Evolutionary conservation across 1,140 invertebrate genomes (phyloP), one percentile per base, ranked within the genome.

Genomic region (Scaptodrosophila lebanonensis): DNA sequence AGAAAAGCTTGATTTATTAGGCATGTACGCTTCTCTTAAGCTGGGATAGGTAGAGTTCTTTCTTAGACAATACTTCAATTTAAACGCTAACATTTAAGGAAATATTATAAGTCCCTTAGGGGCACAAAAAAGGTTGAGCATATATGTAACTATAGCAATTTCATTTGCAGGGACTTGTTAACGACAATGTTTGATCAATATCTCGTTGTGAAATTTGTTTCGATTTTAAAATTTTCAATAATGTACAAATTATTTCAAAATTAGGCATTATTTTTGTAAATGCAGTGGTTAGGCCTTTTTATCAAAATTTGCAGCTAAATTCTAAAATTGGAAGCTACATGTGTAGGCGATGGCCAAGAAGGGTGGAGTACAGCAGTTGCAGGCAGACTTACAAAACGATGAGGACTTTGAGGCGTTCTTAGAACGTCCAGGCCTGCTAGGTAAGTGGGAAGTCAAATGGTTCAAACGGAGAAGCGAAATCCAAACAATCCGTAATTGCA

Each of bases 401-500:
- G 94, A 96, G 50, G 95, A 98, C 43, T 95, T 95, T 92, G 90
- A 91, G 32, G 93, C 93, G 70, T 90, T 96, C 53, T 56, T 97
- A 12, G 88, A 91, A 29, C 91, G 91, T 66, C 91, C 94, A 40
- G 95, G 96, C 49, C 88, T 97, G 16, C 88, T 95, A 54, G 92
- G 95, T 95, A 88, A 87, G n/a, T n/a, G n/a, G n/a, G n/a, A n/a
- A n/a, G n/a, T n/a, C n/a, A n/a, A n/a, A n/a, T n/a, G n/a, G n/a
- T n/a, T n/a, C n/a, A n/a, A n/a, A n/a, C n/a, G n/a, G n/a, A n/a
- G n/a, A n/a, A n/a, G n/a, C n/a, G n/a, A n/a, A n/a, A n/a, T n/a
- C n/a, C n/a, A n/a, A n/a, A n/a, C n/a, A n/a, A n/a, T n/a, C n/a
- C n/a, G n/a, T n/a, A n/a, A n/a, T 48, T 36, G 7, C 79, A 96